Evolutionary conservation across 2,888 invertebrate genomes (phyloP).

Genomic region (Hydriomena furcata): DNA sequence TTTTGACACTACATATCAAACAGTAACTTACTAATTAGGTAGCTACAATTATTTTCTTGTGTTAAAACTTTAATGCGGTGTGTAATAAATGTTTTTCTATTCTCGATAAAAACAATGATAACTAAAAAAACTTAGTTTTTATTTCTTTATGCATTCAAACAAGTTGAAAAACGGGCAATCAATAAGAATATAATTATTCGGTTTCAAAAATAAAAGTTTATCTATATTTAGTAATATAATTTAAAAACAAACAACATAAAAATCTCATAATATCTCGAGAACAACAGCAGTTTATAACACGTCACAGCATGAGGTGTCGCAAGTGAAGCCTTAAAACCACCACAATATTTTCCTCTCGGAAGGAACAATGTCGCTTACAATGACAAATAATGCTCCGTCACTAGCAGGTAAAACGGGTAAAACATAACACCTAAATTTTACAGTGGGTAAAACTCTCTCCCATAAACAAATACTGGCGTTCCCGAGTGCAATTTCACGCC

Average conservation of each 20-base stretch:
- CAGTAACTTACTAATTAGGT: too few species aligned
- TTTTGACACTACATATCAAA: too few species aligned
- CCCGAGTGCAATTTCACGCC: constrained; percentile 74
- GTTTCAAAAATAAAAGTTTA: too few species aligned
- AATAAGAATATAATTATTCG: too few species aligned
- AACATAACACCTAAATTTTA: constrained; percentile 66
- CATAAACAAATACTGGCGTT: constrained; percentile 77
- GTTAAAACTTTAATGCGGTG: too few species aligned
- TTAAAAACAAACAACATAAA: constrained; percentile 13
- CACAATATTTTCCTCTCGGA: constrained; percentile 34
- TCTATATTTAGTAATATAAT: not conserved
- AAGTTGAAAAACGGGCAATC: too few species aligned
- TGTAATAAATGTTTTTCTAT: too few species aligned
- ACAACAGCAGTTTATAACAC: constrained; percentile 20
- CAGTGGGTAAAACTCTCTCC: constrained; percentile 55
- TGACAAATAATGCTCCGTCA: constrained; percentile 59
- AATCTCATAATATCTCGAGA: constrained; percentile 8
- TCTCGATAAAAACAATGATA: too few species aligned
- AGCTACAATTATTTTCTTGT: too few species aligned
- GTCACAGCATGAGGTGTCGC: constrained; percentile 33
- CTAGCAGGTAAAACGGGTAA: constrained; percentile 46
- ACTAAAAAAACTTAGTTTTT: too few species aligned
- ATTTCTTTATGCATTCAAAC: too few species aligned
- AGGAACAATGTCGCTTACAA: constrained; percentile 45
- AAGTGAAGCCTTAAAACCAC: constrained; percentile 31